These are phyloP conservation scores for Orchestes rusci DNA, from an alignment of 2,888 invertebrate genomes.

Conservation along the genomic window DNA sequence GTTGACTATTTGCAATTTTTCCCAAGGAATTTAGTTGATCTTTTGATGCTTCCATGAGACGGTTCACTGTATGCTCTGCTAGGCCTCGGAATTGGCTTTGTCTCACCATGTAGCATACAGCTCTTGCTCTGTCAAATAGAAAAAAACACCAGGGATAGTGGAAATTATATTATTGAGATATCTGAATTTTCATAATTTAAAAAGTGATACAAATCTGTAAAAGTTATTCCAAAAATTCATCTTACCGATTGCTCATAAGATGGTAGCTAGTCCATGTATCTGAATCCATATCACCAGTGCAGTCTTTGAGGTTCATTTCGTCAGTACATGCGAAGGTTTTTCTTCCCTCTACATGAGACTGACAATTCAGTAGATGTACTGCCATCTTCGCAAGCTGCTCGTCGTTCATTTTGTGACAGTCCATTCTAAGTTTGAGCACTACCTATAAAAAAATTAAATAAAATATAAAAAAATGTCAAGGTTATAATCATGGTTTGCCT, in stretches of 20 bases:
- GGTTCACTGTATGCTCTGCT: conserved; percentile 58
- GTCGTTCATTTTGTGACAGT: conserved; percentile 54
- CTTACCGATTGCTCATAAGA: conserved; percentile 50
- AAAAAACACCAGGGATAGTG: too few relatives aligned
- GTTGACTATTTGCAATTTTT: conserved; percentile 36
- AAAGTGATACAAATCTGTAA: not conserved
- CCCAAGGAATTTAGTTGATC: conserved; percentile 37
- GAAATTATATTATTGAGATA: too few relatives aligned
- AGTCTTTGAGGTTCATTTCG: conserved; percentile 56
- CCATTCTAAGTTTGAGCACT: conserved; percentile 51
- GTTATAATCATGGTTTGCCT: too few relatives aligned
- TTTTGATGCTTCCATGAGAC: conserved; percentile 48
- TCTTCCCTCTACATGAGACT: conserved; percentile 55
- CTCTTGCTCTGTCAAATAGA: conserved; percentile 47
- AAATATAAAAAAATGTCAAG: too few relatives aligned
- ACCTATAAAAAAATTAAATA: conserved; percentile 47
- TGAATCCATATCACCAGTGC: conserved; percentile 58
- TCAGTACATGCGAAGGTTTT: conserved; percentile 53
- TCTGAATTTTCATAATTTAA: not conserved
- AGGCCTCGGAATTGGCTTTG: conserved; percentile 58
- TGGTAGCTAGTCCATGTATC: conserved; percentile 65
- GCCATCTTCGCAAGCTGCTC: conserved; percentile 60
- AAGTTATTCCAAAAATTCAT: not conserved
- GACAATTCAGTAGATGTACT: conserved; percentile 61
- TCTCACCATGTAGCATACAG: conserved; percentile 58